Conservation (phyloP, 2,797 vertebrate species). For the Lithobates sylvaticus region DNA sequence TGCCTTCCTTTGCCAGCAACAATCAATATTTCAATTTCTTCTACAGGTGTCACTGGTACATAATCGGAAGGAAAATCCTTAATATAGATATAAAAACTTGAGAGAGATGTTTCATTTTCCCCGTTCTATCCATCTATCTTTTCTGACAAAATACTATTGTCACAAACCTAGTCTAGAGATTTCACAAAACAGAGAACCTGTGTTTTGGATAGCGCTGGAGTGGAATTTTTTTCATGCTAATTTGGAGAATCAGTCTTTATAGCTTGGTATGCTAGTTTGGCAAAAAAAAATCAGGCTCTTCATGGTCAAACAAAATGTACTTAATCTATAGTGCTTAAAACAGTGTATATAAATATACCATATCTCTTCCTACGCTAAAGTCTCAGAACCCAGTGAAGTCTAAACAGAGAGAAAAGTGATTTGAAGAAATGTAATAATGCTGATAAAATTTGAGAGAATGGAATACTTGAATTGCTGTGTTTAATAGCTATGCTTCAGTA, state of each 20-base stretch:
- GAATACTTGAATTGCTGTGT: slow-evolving; percentile 37
- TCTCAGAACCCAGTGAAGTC: slow-evolving; percentile 22
- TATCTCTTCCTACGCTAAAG: neutral
- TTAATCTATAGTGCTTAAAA: neutral
- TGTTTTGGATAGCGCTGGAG: too few relatives aligned
- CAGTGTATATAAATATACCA: neutral
- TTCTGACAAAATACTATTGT: too few relatives aligned
- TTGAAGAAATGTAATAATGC: slow-evolving; percentile 29
- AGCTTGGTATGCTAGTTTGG: neutral
- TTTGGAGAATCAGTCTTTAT: neutral
- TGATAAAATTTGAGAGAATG: slow-evolving; percentile 40
- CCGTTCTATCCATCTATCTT: too few relatives aligned
- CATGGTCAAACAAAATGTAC: neutral
- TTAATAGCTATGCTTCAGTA: slow-evolving; percentile 45
- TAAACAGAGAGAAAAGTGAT: slow-evolving; percentile 34
- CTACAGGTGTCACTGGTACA: too few relatives aligned
- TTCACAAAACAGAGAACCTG: too few relatives aligned
- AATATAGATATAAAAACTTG: too few relatives aligned
- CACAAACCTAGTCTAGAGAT: too few relatives aligned
- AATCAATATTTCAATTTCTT: too few relatives aligned
- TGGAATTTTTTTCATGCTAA: neutral
- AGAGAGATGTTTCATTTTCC: too few relatives aligned
- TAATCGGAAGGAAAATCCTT: too few relatives aligned
- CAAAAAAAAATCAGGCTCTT: neutral
- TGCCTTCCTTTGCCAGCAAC: too few relatives aligned